A percentile compares a stretch with the other conserved stretches of the same genome.
Evolutionary conservation across 2,888 invertebrate genomes (phyloP).

Genomic region (Plagodis dolabraria): DNA sequence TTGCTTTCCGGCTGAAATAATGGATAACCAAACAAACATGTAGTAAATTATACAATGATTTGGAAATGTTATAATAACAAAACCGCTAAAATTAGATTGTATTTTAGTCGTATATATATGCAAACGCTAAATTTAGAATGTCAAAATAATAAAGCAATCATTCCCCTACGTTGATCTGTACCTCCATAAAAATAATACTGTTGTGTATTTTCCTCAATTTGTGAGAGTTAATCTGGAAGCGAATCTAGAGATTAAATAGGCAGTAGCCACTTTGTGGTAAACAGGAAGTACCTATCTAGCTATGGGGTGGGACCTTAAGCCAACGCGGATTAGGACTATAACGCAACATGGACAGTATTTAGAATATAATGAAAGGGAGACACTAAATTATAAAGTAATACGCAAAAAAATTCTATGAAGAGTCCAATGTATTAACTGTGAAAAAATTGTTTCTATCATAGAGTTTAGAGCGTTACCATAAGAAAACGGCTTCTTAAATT

Average conservation of each 20-base stretch:
- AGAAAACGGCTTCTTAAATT: too few relatives aligned
- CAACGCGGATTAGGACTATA: neutral
- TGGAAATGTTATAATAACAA: too few relatives aligned
- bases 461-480: too few relatives aligned
- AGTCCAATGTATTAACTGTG: too few relatives aligned
- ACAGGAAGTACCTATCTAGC: constrained; percentile 27
- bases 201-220: constrained; percentile 23
- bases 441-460: too few relatives aligned
- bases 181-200: constrained; percentile 19
- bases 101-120: too few relatives aligned
- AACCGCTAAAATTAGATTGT: too few relatives aligned
- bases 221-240: constrained; percentile 23
- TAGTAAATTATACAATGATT: too few relatives aligned
- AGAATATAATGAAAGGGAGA: neutral
- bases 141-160: neutral
- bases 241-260: constrained; percentile 26
- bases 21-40: too few relatives aligned
- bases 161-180: constrained; percentile 13
- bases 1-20: too few relatives aligned
- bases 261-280: constrained; percentile 28
- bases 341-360: neutral
- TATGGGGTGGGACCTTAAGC: constrained; percentile 2
- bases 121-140: neutral
- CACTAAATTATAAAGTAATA: too few relatives aligned
- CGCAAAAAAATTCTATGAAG: too few relatives aligned